phyloP scores from a whole-genome alignment of 2,888 invertebrate genomes.

The Thymelicus lineola region DNA sequence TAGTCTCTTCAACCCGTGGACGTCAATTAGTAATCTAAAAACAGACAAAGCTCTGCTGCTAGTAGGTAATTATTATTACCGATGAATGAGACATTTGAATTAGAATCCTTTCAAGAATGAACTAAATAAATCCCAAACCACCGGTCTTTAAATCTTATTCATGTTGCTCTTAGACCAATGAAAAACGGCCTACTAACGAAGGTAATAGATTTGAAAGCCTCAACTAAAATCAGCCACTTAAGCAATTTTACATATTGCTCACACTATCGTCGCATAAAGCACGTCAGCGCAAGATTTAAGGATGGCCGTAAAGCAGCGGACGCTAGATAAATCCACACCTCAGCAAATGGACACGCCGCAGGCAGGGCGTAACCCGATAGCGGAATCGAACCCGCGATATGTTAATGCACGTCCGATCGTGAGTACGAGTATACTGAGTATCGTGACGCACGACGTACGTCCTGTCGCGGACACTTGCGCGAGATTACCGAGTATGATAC shows the following conservation, averaged over 20 bases:
- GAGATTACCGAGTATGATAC: slow-evolving; percentile 51
- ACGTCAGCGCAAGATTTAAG: slow-evolving; percentile 29
- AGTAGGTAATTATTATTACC: too few relatives aligned
- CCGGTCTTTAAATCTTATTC: background rate
- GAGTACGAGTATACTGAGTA: too few relatives aligned
- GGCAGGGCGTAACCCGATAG: slow-evolving; percentile 52
- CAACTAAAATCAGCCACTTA: slow-evolving; percentile 27
- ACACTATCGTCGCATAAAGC: slow-evolving; percentile 24
- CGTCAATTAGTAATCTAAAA: background rate
- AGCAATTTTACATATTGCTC: slow-evolving; percentile 28
- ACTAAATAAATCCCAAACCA: too few relatives aligned
- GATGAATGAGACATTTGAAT: too few relatives aligned
- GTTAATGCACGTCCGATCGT: slow-evolving; percentile 81
- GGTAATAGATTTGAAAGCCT: background rate
- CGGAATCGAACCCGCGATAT: slow-evolving; percentile 79
- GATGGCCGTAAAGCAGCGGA: slow-evolving; percentile 23
- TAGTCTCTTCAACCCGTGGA: too few relatives aligned
- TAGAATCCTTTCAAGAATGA: too few relatives aligned
- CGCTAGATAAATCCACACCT: slow-evolving; percentile 35
- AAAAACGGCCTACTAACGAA: slow-evolving; percentile 6
- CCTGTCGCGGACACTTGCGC: slow-evolving; percentile 66
- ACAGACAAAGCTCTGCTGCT: too few relatives aligned
- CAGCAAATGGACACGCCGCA: slow-evolving; percentile 30
- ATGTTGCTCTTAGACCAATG: background rate
- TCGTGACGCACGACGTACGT: slow-evolving; percentile 82